Conservation (phyloP, 2,113 vertebrate species). For the Gulo gulo region DNA sequence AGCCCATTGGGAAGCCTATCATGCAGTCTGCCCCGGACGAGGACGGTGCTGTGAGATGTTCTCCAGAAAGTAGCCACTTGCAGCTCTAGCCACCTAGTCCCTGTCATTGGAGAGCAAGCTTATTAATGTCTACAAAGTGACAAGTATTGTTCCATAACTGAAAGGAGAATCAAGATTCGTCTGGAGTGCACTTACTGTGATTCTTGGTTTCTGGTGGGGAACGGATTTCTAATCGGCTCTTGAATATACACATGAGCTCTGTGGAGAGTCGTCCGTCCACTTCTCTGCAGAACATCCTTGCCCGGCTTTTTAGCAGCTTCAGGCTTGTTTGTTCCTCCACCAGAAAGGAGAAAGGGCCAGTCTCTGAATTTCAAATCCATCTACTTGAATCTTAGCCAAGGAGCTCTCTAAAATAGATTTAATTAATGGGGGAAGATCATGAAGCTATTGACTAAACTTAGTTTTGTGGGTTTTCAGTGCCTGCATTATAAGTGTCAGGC, state of each 20-base stretch:
- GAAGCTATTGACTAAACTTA: slow-evolving; percentile 3
- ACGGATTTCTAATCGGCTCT: background rate
- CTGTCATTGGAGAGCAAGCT: background rate
- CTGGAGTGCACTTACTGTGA: background rate
- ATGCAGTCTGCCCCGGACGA: background rate
- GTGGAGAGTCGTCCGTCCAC: background rate
- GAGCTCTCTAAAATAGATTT: slow-evolving; percentile 38
- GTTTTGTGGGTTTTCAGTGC: slow-evolving; percentile 34
- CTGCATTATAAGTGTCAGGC: background rate
- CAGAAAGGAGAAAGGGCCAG: background rate
- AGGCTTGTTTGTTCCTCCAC: background rate
- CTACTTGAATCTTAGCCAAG: slow-evolving; percentile 29
- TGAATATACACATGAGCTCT: background rate
- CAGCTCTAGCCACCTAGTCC: background rate
- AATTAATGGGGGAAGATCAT: background rate
- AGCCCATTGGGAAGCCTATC: background rate
- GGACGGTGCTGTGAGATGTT: background rate
- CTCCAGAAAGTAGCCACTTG: background rate
- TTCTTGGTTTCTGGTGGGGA: background rate
- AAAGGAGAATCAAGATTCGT: slow-evolving; percentile 19
- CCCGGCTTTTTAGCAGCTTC: background rate
- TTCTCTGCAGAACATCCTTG: background rate
- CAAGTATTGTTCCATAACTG: background rate
- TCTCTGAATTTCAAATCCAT: background rate
- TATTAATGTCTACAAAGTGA: background rate